phyloP scores from a whole-genome alignment of 53 echinoderm and acorn worm species.

The Holothuria leucospilota region DNA sequence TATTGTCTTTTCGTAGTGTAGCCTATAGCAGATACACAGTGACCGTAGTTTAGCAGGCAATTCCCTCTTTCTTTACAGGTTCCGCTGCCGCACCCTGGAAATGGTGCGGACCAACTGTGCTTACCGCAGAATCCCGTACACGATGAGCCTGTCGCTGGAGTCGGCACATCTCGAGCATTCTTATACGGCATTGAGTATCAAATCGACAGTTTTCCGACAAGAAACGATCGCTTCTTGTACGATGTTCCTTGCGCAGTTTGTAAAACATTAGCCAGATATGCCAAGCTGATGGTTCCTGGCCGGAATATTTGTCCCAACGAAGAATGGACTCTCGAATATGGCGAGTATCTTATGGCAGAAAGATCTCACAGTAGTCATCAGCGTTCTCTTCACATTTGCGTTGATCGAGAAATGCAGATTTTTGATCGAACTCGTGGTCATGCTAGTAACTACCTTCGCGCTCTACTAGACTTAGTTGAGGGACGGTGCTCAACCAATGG shows the following conservation, averaged over 20 bases:
- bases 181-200: neutral
- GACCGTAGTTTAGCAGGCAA: too few species aligned
- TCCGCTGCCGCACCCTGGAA: neutral
- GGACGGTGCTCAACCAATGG: constrained; percentile 36
- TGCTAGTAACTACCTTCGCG: constrained; percentile 7
- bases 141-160: constrained; percentile 14
- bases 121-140: constrained; percentile 40
- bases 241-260: constrained; percentile 59
- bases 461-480: constrained; percentile 51
- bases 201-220: neutral
- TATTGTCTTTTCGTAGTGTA: too few species aligned
- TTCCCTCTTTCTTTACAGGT: neutral
- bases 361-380: neutral
- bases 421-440: constrained; percentile 26
- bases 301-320: constrained; percentile 55
- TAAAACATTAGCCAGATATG: constrained; percentile 32
- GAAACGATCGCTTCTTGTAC: neutral
- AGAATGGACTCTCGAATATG: constrained; percentile 57
- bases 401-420: constrained; percentile 51
- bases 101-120: constrained; percentile 39
- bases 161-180: neutral
- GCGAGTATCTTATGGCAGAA: constrained; percentile 19
- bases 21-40: too few species aligned
- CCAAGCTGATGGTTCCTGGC: constrained; percentile 61
- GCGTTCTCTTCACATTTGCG: neutral